Conservation (phyloP, 1,140 invertebrate genomes). For the Eulimnadia texana region DNA sequence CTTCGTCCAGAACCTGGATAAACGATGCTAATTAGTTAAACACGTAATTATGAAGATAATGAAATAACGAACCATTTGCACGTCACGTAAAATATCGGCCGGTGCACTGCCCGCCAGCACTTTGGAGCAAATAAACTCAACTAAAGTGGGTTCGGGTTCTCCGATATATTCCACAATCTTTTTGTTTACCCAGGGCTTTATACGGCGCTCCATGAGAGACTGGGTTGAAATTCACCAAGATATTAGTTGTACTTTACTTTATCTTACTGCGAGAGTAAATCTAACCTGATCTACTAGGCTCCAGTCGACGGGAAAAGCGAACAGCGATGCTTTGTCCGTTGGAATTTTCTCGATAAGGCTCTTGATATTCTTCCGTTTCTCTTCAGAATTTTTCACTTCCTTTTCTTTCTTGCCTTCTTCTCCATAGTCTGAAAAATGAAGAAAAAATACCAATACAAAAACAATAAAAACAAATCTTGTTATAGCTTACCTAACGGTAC, state of each 20-base stretch:
- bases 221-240: slow-evolving; percentile 25
- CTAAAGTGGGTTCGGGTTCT: slow-evolving; percentile 93
- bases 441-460: too few relatives aligned
- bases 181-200: slow-evolving; percentile 98
- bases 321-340: slow-evolving; percentile 88
- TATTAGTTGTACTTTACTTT: not conserved
- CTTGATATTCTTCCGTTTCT: slow-evolving; percentile 91
- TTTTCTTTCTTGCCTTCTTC: slow-evolving; percentile 41
- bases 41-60: too few relatives aligned
- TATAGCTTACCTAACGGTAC: slow-evolving; percentile 64
- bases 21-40: slow-evolving; percentile 18
- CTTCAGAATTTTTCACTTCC: slow-evolving; percentile 46
- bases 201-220: slow-evolving; percentile 86
- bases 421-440: slow-evolving; percentile 29
- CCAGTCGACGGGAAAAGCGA: slow-evolving; percentile 87
- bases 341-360: slow-evolving; percentile 96
- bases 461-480: too few relatives aligned
- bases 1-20: slow-evolving; percentile 87
- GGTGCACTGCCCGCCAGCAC: slow-evolving; percentile 83
- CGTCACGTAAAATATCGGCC: slow-evolving; percentile 88
- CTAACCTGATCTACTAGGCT: slow-evolving; percentile 62
- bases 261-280: too few relatives aligned
- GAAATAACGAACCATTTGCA: slow-evolving; percentile 75
- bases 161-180: slow-evolving; percentile 99
- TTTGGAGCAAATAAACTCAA: slow-evolving; percentile 98